A percentile compares a stretch with the other conserved stretches of the same genome.
Conservation (phyloP, 2,888 invertebrate species). For the Willowsia nigromaculata region DNA sequence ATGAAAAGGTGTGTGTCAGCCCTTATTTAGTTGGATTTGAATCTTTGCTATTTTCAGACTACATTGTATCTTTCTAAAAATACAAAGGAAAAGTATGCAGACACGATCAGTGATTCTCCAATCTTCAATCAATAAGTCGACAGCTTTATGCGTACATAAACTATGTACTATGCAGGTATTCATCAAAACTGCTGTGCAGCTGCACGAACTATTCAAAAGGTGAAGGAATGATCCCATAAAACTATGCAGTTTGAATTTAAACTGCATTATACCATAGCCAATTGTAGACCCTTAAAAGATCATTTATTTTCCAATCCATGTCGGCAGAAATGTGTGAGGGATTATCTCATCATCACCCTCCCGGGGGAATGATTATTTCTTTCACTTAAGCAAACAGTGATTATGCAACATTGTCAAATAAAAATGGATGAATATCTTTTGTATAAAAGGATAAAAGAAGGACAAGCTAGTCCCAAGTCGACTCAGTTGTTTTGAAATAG, state of each 20-base stretch:
- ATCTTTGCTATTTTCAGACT: neutral
- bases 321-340: neutral
- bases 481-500: constrained; percentile 21
- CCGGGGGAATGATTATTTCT: constrained; percentile 25
- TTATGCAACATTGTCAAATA: constrained; percentile 24
- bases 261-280: neutral
- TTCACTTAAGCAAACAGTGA: neutral
- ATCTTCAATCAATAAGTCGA: neutral
- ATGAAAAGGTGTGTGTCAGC: constrained; percentile 11
- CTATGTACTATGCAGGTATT: too few species aligned
- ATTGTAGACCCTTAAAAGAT: constrained; percentile 6
- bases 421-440: neutral
- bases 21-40: constrained; percentile 8
- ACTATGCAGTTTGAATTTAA: neutral
- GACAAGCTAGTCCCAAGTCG: neutral
- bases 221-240: constrained; percentile 2
- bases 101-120: constrained; percentile 11
- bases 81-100: neutral
- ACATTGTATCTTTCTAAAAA: neutral
- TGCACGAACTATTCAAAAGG: neutral
- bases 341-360: constrained; percentile 35
- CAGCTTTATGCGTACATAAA: neutral
- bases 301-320: constrained; percentile 17
- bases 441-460: constrained; percentile 16
- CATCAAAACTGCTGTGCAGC: neutral